Percentiles rank a stretch among this genome's conserved stretches.
Conservation (phyloP, 2,888 invertebrate genomes). For the Calameuta filiformis region DNA sequence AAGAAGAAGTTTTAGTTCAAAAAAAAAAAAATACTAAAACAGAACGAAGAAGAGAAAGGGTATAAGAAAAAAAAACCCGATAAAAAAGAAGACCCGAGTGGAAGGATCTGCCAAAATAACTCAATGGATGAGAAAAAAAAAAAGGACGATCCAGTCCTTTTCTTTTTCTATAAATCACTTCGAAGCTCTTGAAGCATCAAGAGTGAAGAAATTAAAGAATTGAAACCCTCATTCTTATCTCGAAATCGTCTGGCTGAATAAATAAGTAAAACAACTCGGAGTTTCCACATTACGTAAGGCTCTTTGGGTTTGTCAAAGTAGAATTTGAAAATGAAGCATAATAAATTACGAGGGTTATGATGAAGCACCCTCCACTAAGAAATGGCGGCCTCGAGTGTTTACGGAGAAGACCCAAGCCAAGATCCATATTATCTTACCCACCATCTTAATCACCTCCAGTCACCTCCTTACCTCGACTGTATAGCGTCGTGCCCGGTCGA, state of each 20-base stretch:
- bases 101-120: background rate
- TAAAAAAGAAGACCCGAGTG: background rate
- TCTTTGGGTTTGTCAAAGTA: background rate
- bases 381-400: constrained; percentile 2
- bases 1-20: background rate
- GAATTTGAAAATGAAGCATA: background rate
- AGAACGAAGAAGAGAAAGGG: background rate
- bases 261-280: background rate
- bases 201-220: background rate
- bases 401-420: constrained; percentile 12
- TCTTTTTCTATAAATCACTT: background rate
- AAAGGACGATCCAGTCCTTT: background rate
- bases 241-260: background rate
- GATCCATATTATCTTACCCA: constrained; percentile 22
- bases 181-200: background rate
- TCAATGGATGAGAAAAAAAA: background rate
- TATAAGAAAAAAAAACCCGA: background rate
- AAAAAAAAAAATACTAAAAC: background rate
- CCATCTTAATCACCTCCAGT: constrained; percentile 20
- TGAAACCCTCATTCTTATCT: background rate
- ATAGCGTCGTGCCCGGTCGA: background rate
- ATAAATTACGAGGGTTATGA: background rate
- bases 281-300: background rate
- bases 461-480: constrained; percentile 7
- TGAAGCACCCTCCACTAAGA: background rate